A percentile compares a stretch with the other conserved stretches of the same genome.
phyloP scores from a whole-genome alignment of 2,888 invertebrate genomes.

The Tenthredo livida region DNA sequence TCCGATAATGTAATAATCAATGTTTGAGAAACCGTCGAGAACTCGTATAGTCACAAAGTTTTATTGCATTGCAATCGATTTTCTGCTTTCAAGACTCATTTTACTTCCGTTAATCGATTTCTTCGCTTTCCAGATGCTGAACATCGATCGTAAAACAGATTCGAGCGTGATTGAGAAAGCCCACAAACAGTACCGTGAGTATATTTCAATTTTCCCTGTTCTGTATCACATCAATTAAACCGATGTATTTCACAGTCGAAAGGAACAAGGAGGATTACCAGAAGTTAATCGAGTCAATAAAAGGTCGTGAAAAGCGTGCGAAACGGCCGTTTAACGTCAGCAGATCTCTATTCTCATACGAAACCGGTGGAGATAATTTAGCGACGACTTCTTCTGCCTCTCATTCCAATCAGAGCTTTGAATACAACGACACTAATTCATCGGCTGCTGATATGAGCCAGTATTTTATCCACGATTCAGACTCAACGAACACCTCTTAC shows the following conservation, averaged over 20 bases:
- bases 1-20: conserved; percentile 42
- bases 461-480: conserved; percentile 64
- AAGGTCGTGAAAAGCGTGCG: conserved; percentile 60
- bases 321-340: background rate
- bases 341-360: background rate
- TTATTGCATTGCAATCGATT: background rate
- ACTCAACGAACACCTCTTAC: conserved; percentile 65
- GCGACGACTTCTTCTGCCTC: conserved; percentile 4
- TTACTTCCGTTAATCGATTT: conserved; percentile 27
- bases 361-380: background rate
- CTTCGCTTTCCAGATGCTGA: conserved; percentile 67
- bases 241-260: conserved; percentile 68
- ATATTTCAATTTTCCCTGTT: conserved; percentile 19
- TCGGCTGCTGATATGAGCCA: conserved; percentile 50
- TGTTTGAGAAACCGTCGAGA: background rate
- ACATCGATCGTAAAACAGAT: conserved; percentile 74
- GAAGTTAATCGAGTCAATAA: conserved; percentile 72
- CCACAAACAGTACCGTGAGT: conserved; percentile 76
- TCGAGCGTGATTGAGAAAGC: conserved; percentile 75
- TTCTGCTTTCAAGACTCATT: background rate
- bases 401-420: conserved; percentile 8
- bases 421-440: conserved; percentile 49
- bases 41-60: background rate
- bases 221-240: background rate
- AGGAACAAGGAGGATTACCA: conserved; percentile 73